phyloP scores from a whole-genome alignment of 1,140 invertebrate species.

The Lordiphosa stackelbergi region DNA sequence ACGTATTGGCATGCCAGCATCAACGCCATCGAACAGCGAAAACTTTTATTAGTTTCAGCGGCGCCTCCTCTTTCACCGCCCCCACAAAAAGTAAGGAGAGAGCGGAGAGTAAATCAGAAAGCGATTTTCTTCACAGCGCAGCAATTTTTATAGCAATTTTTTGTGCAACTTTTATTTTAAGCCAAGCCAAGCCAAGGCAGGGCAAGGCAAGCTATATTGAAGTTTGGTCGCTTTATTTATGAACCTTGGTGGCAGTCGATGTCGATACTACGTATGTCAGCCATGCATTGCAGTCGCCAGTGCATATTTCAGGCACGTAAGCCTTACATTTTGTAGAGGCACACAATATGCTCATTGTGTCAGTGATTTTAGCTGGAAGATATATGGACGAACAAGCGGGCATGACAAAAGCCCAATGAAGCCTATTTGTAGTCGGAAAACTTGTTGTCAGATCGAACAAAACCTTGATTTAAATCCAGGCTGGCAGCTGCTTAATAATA shows the following conservation, averaged over 20 bases:
- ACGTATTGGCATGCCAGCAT: slow-evolving; percentile 37
- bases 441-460: slow-evolving; percentile 31
- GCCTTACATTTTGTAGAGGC: slow-evolving; percentile 51
- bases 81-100: not conserved
- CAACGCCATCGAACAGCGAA: slow-evolving; percentile 29
- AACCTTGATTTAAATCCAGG: slow-evolving; percentile 52
- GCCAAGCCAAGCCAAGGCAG: slow-evolving; percentile 36
- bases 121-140: slow-evolving; percentile 51
- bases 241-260: slow-evolving; percentile 41
- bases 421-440: slow-evolving; percentile 54
- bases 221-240: slow-evolving; percentile 51
- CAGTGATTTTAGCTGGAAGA: slow-evolving; percentile 59
- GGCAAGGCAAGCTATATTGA: slow-evolving; percentile 33
- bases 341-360: slow-evolving; percentile 55
- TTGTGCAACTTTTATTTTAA: slow-evolving; percentile 57
- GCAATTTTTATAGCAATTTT: slow-evolving; percentile 38
- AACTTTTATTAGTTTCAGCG: slow-evolving; percentile 60
- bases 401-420: slow-evolving; percentile 63
- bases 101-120: slow-evolving; percentile 50
- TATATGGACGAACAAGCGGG: slow-evolving; percentile 25
- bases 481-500: slow-evolving; percentile 28
- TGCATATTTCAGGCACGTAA: slow-evolving; percentile 58
- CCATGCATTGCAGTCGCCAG: slow-evolving; percentile 35
- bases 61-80: not conserved
- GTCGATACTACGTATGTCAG: slow-evolving; percentile 37